Percentiles rank a stretch among this genome's conserved stretches.
Conservation (phyloP, 2,888 invertebrate species). For the Agrotis ipsilon region DNA sequence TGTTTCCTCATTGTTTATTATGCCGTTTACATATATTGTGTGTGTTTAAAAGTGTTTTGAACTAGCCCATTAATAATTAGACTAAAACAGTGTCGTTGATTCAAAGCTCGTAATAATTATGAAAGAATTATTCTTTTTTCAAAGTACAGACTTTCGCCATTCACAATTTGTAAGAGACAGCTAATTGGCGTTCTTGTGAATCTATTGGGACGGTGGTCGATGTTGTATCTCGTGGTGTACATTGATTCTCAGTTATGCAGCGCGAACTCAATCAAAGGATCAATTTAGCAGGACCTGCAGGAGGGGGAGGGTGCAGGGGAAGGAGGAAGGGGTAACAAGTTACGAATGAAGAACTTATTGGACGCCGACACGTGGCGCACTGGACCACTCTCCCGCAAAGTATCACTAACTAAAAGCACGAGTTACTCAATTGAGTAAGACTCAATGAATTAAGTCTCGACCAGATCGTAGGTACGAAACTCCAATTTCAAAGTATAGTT, state of each 20-base stretch:
- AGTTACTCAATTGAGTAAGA: conserved; percentile 5
- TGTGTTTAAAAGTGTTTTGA: too few relatives aligned
- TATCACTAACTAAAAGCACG: neutral
- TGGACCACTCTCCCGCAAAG: neutral
- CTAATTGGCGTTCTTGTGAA: conserved; percentile 17
- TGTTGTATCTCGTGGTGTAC: neutral
- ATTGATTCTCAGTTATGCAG: conserved; percentile 4
- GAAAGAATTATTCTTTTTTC: neutral
- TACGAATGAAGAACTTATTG: conserved; percentile 31
- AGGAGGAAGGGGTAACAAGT: neutral
- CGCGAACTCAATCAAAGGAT: conserved; percentile 31
- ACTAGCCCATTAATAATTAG: too few relatives aligned
- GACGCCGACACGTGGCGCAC: conserved; percentile 7
- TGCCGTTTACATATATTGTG: neutral
- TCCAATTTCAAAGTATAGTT: conserved; percentile 20
- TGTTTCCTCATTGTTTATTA: neutral
- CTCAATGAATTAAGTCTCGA: conserved; percentile 20
- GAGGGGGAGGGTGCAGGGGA: neutral
- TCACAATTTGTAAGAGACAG: neutral
- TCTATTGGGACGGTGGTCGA: neutral
- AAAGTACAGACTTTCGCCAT: neutral
- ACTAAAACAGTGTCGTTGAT: neutral
- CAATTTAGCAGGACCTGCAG: conserved; percentile 12
- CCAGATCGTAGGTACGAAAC: neutral
- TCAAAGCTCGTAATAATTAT: neutral